Percentiles rank a stretch among this genome's conserved stretches.
Conservation (phyloP, 2,113 vertebrate species). For the Aptenodytes patagonicus region DNA sequence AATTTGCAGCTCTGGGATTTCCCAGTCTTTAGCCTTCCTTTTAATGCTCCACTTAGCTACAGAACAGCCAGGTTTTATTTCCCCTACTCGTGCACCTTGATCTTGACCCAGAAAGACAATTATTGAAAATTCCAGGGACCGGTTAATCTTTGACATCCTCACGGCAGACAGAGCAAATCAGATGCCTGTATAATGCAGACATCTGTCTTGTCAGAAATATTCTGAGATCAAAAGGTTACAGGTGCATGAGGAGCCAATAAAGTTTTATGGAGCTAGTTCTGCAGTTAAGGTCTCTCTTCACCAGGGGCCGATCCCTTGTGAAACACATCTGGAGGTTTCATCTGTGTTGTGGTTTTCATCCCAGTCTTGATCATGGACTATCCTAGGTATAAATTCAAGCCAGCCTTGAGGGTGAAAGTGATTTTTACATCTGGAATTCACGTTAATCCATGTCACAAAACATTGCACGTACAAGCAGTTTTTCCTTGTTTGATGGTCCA, state of each 20-base stretch:
- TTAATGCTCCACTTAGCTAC: neutral
- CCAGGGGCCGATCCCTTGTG: fast-evolving
- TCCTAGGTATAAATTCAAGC: fast-evolving
- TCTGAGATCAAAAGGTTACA: neutral
- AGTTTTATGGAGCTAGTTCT: neutral
- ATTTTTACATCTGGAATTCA: neutral
- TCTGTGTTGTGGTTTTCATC: too few relatives aligned
- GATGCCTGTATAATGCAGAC: neutral
- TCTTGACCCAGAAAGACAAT: neutral
- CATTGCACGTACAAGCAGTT: fast-evolving
- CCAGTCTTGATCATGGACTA: fast-evolving
- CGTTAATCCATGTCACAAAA: neutral
- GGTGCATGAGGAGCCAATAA: neutral
- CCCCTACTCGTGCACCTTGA: neutral
- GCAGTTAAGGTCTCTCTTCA: neutral
- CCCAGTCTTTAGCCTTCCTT: neutral
- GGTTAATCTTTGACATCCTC: neutral
- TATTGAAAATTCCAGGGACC: neutral
- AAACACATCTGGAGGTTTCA: neutral
- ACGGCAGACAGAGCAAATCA: neutral
- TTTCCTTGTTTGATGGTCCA: neutral
- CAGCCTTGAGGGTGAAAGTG: neutral
- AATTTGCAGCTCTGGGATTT: neutral
- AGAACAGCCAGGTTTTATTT: neutral
- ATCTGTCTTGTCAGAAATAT: neutral